Evolutionary conservation across 2,113 vertebrate genomes (phyloP).

Genomic region (Rhagologus leucostigma): DNA sequence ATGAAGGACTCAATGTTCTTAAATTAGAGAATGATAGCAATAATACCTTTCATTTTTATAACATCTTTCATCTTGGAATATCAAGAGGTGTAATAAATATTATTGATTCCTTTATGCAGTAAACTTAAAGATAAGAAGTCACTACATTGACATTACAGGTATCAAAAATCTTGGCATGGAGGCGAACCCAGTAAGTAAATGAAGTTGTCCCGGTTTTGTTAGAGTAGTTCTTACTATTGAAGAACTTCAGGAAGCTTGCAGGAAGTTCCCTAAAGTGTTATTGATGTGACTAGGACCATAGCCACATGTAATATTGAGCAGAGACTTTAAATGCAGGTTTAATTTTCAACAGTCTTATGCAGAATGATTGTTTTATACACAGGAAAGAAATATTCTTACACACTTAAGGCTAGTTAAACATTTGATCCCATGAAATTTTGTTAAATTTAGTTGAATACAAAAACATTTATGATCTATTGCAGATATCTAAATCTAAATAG

Average conservation of each 20-base stretch:
- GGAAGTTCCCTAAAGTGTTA: background rate
- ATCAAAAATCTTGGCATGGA: background rate
- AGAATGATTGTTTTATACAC: background rate
- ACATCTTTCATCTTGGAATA: background rate
- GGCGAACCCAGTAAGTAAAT: background rate
- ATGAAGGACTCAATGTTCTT: background rate
- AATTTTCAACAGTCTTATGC: background rate
- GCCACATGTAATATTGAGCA: background rate
- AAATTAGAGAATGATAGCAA: background rate
- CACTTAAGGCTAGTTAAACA: background rate
- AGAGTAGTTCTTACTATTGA: background rate
- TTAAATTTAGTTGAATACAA: background rate
- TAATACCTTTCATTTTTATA: background rate
- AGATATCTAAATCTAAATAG: background rate
- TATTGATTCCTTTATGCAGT: background rate
- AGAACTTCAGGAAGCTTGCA: background rate
- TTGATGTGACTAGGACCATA: background rate
- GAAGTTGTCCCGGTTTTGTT: accelerated
- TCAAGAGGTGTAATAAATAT: background rate
- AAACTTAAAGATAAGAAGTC: background rate
- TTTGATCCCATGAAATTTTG: background rate
- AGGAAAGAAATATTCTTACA: background rate
- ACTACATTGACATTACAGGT: background rate
- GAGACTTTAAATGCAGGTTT: background rate
- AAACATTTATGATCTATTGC: background rate